phyloP scores from a whole-genome alignment of 2,888 invertebrate genomes.

The Brenthis daphne region DNA sequence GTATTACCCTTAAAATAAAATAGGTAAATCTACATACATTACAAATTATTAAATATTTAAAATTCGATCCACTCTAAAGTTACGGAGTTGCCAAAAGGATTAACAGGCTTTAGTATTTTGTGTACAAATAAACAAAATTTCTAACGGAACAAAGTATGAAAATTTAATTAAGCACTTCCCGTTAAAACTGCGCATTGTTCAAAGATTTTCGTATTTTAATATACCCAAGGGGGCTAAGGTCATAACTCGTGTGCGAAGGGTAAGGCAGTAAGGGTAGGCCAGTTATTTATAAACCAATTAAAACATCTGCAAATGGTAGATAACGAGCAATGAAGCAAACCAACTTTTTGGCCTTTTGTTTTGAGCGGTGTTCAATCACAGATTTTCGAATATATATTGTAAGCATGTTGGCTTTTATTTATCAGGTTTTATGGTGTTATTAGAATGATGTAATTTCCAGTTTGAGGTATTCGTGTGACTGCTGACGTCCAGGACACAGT shows the following conservation, averaged over 20 bases:
- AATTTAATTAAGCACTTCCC: slow-evolving; percentile 45
- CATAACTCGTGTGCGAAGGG: slow-evolving; percentile 58
- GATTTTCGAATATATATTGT: slow-evolving; percentile 19
- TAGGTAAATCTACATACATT: not conserved
- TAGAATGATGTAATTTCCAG: too few species aligned
- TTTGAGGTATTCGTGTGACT: too few species aligned
- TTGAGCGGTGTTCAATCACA: slow-evolving; percentile 35
- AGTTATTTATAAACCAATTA: slow-evolving; percentile 81
- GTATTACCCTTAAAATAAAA: not conserved
- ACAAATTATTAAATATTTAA: not conserved
- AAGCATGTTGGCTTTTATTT: slow-evolving; percentile 6
- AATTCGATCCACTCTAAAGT: not conserved
- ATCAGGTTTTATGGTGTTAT: not conserved
- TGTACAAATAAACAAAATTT: slow-evolving; percentile 37
- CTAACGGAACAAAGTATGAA: slow-evolving; percentile 40
- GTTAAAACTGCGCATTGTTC: slow-evolving; percentile 58
- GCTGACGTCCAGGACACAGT: too few species aligned
- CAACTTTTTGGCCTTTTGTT: slow-evolving; percentile 52
- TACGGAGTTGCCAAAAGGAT: slow-evolving; percentile 21
- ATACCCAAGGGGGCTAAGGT: slow-evolving; percentile 54
- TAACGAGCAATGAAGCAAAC: slow-evolving; percentile 56
- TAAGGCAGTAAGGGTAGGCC: slow-evolving; percentile 54
- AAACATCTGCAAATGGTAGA: slow-evolving; percentile 68
- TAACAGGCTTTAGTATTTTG: slow-evolving; percentile 34
- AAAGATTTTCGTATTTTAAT: slow-evolving; percentile 59